Evolutionary conservation across 2,797 vertebrate genomes (phyloP).

Genomic region (Spinus olivaceus): DNA sequence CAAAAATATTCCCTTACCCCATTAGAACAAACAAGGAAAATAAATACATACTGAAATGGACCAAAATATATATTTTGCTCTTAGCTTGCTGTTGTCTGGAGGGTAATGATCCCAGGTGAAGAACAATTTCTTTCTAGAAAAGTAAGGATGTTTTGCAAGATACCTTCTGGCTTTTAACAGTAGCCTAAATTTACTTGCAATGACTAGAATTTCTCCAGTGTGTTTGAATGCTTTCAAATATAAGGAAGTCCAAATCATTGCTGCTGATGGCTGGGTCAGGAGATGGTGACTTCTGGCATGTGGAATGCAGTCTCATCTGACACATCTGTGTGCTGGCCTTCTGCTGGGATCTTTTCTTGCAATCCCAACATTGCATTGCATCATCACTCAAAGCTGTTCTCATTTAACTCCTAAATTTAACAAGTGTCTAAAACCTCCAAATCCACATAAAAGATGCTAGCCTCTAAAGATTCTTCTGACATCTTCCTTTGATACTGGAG

Average conservation of each 20-base stretch:
- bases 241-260: neutral
- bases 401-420: constrained; percentile 39
- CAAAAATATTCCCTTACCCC: neutral
- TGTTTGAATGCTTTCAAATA: constrained; percentile 19
- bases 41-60: neutral
- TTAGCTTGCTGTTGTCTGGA: neutral
- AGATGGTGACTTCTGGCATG: constrained; percentile 24
- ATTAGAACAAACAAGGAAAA: neutral
- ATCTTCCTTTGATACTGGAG: constrained; percentile 17
- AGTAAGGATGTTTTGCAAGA: neutral
- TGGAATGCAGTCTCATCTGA: constrained; percentile 45
- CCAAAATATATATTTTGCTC: neutral
- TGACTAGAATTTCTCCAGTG: neutral
- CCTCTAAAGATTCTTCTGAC: constrained; percentile 11
- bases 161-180: neutral
- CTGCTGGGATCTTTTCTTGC: constrained; percentile 36
- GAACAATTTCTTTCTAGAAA: neutral
- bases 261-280: neutral
- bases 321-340: constrained; percentile 45
- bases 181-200: neutral
- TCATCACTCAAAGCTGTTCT: constrained; percentile 42
- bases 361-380: constrained; percentile 22
- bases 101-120: neutral
- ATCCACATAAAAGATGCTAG: constrained; percentile 41
- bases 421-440: constrained; percentile 28